Conservation (phyloP, 2,888 invertebrate species). For the Exocentrus adspersus region DNA sequence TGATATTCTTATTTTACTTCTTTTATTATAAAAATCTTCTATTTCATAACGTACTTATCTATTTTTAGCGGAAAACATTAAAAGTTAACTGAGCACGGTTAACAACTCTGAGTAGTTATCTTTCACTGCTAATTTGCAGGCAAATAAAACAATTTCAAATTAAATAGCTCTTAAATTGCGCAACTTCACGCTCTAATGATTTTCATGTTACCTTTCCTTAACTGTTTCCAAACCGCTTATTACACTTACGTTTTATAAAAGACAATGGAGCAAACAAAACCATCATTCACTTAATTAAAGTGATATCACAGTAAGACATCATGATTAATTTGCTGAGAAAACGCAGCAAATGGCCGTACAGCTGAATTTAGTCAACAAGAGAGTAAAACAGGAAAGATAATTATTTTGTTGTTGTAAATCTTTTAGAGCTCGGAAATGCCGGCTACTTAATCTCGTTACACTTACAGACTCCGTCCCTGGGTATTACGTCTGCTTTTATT, state of each 20-base stretch:
- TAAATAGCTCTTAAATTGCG: neutral
- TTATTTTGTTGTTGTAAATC: conserved; percentile 25
- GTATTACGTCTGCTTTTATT: conserved; percentile 21
- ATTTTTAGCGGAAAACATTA: no score
- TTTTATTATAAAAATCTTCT: no score
- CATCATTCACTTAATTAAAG: neutral
- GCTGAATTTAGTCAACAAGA: conserved; percentile 13
- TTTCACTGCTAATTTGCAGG: no score
- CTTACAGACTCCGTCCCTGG: conserved; percentile 2
- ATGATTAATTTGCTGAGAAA: conserved; percentile 8
- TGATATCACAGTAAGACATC: conserved; percentile 4
- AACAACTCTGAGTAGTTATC: no score
- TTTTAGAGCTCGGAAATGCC: conserved; percentile 16
- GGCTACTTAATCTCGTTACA: conserved; percentile 22
- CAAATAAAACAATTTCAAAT: no score
- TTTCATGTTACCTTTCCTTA: neutral
- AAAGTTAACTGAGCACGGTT: no score
- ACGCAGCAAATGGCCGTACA: neutral
- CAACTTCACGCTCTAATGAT: neutral
- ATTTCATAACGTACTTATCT: no score
- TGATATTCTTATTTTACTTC: no score
- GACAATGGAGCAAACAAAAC: neutral
- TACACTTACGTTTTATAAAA: neutral
- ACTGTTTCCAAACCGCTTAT: neutral
- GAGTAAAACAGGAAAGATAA: conserved; percentile 20